These are phyloP conservation scores for Candidula unifasciata DNA, from an alignment of 2,888 invertebrate genomes.

Conservation along the genomic window DNA sequence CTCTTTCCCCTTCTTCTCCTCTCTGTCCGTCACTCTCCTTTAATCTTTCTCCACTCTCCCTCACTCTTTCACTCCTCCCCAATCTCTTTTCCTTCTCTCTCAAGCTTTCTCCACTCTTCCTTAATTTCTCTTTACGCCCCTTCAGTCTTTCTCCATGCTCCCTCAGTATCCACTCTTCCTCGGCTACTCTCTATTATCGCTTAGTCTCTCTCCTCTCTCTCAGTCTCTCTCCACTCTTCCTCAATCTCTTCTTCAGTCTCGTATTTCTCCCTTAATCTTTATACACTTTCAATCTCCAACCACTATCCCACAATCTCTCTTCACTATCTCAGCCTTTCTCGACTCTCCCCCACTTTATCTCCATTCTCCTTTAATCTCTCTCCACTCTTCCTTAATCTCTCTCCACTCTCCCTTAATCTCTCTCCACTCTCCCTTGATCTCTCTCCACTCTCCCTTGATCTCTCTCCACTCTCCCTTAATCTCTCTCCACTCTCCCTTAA, in stretches of 20 bases:
- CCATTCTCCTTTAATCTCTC: neutral
- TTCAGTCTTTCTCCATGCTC: constrained; percentile 22
- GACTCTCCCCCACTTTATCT: too few relatives aligned
- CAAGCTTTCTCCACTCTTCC: too few relatives aligned
- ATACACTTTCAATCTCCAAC: neutral
- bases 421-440: constrained; percentile 7
- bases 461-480: constrained; percentile 11
- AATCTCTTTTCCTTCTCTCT: neutral
- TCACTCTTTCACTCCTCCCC: neutral
- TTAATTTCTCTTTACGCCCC: neutral
- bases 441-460: constrained; percentile 28
- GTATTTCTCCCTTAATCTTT: neutral
- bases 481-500: neutral
- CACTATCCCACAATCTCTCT: neutral
- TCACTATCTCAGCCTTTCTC: too few relatives aligned
- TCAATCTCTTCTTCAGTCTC: neutral
- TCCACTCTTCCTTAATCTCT: neutral
- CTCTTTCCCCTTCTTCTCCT: neutral
- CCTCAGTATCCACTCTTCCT: too few relatives aligned
- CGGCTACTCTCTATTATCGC: too few relatives aligned
- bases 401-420: neutral
- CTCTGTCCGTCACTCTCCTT: neutral
- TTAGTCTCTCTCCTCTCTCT: neutral
- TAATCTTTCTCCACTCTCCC: neutral
- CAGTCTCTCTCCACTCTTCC: neutral